These are phyloP conservation scores for Agrotis ipsilon DNA, from an alignment of 2,888 invertebrate genomes.

Conservation along the genomic window DNA sequence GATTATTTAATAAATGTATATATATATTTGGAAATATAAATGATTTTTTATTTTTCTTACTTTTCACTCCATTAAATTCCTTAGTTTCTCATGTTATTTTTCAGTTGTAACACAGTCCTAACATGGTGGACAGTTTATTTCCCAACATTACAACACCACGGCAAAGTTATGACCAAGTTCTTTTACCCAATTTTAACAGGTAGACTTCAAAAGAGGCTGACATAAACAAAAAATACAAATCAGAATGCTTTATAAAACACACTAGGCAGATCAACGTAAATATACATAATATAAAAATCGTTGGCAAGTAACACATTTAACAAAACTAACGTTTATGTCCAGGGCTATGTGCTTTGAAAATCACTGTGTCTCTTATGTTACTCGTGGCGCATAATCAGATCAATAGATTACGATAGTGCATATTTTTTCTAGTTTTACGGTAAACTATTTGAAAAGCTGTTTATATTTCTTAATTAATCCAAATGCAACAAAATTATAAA, in stretches of 20 bases:
- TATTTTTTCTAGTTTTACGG: too few species aligned
- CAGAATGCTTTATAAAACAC: constrained; percentile 17
- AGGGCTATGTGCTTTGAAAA: too few species aligned
- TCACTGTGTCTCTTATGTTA: too few species aligned
- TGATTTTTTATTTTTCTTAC: constrained; percentile 72
- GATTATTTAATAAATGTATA: constrained; percentile 91
- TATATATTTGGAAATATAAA: constrained; percentile 90
- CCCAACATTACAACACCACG: background rate
- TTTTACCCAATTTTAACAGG: background rate
- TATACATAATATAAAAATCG: background rate
- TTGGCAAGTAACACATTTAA: too few species aligned
- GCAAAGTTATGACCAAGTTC: background rate
- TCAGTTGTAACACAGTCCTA: background rate
- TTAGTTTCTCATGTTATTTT: background rate
- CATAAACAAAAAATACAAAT: constrained; percentile 11
- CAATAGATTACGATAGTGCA: too few species aligned
- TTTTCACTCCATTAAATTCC: background rate
- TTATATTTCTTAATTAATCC: background rate
- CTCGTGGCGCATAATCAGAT: too few species aligned
- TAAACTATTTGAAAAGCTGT: constrained; percentile 6
- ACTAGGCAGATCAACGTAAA: constrained; percentile 3
- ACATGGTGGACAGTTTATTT: background rate
- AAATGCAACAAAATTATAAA: constrained; percentile 14
- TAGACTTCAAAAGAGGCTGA: background rate
- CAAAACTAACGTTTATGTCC: too few species aligned